Percentiles rank a stretch among this genome's conserved stretches.
Evolutionary conservation across 2,113 vertebrate genomes (phyloP).

Genomic region (Barbus barbus): DNA sequence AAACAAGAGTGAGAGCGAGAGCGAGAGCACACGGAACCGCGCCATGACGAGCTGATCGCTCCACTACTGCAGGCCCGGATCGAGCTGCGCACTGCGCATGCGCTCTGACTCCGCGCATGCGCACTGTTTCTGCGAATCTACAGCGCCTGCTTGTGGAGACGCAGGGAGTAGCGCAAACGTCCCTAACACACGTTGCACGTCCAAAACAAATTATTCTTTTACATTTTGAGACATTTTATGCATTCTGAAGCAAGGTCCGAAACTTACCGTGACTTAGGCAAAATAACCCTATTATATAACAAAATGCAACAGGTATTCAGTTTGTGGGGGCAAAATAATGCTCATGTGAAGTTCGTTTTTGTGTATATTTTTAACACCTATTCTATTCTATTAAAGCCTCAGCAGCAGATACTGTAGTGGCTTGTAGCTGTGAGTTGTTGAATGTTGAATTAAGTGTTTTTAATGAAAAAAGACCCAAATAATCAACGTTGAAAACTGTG

Average conservation of each 20-base stretch:
- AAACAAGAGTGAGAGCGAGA: conserved; percentile 68
- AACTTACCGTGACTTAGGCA: not conserved
- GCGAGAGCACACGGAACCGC: conserved; percentile 70
- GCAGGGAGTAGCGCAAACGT: not conserved
- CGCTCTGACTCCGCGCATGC: not conserved
- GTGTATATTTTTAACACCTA: not conserved
- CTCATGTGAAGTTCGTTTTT: not conserved
- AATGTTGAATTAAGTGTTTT: not conserved
- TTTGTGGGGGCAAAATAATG: not conserved
- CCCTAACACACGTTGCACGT: not conserved
- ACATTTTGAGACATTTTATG: no score
- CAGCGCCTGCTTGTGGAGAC: not conserved
- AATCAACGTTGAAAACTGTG: not conserved
- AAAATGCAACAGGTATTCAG: not conserved
- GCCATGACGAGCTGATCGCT: conserved; percentile 73
- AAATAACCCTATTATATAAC: not conserved
- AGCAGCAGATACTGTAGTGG: not conserved
- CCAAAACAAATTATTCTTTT: not conserved
- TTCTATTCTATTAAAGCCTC: not conserved
- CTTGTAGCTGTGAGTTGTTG: not conserved
- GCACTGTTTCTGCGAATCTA: not conserved
- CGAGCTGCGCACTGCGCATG: conserved; percentile 10
- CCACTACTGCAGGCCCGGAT: conserved; percentile 61
- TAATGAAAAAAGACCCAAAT: not conserved
- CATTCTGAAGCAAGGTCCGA: not conserved